phyloP scores from a whole-genome alignment of 2,888 invertebrate genomes.

The Xanthorhoe designata region DNA sequence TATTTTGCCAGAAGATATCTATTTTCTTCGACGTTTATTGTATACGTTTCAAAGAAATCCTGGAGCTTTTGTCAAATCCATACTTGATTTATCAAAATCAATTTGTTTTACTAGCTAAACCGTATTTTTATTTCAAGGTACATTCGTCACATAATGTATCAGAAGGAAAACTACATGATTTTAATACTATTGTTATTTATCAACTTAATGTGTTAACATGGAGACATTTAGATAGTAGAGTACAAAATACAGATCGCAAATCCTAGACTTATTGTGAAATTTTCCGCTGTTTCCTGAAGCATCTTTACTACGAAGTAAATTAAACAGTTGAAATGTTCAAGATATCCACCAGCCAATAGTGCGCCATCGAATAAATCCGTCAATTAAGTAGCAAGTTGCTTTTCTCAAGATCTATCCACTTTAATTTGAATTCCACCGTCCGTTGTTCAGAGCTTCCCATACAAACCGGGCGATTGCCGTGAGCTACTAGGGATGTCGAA shows the following conservation, averaged over 20 bases:
- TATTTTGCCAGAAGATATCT: slow-evolving; percentile 14
- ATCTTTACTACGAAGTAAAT: neutral
- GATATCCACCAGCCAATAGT: slow-evolving; percentile 14
- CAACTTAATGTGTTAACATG: too few species aligned
- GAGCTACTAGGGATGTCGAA: slow-evolving; percentile 32
- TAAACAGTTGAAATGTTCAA: slow-evolving; percentile 8
- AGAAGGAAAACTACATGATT: neutral
- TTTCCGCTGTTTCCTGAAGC: neutral
- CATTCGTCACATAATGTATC: neutral
- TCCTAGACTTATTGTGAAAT: neutral
- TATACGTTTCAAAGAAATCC: neutral
- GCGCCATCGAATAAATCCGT: slow-evolving; percentile 32
- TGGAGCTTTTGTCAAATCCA: neutral
- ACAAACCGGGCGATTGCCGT: slow-evolving; percentile 33
- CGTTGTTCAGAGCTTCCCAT: slow-evolving; percentile 39
- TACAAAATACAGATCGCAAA: neutral
- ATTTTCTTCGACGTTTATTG: neutral
- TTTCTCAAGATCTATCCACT: slow-evolving; percentile 33
- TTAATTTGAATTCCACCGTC: slow-evolving; percentile 38
- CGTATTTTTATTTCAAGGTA: neutral
- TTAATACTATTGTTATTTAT: neutral
- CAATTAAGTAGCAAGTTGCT: slow-evolving; percentile 32
- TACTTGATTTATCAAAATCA: neutral
- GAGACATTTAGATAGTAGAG: neutral
- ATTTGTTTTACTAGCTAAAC: neutral